These are phyloP conservation scores for Drosophila sturtevanti DNA, from an alignment of 1,140 invertebrate genomes.

Conservation along the genomic window DNA sequence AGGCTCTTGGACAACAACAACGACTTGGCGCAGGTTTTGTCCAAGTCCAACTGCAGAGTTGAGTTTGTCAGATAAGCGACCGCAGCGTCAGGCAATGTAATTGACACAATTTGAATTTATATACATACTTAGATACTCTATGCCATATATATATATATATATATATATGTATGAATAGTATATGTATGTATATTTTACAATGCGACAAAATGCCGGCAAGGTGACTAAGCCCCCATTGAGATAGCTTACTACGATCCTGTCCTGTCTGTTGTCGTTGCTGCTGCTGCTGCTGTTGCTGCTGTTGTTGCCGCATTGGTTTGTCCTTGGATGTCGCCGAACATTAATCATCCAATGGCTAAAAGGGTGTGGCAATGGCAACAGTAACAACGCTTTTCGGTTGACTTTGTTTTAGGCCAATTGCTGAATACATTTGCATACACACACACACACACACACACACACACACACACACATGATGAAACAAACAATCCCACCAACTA, in stretches of 20 bases:
- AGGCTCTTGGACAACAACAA: conserved; percentile 21
- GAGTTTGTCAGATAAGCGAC: conserved; percentile 50
- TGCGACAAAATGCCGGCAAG: conserved; percentile 60
- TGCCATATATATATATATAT: not conserved
- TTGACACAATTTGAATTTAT: conserved; percentile 81
- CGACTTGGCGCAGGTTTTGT: conserved; percentile 55
- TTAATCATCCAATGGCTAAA: conserved; percentile 67
- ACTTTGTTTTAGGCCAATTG: conserved; percentile 56
- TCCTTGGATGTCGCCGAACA: conserved; percentile 72
- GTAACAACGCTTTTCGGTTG: conserved; percentile 29
- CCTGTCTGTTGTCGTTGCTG: too few relatives aligned
- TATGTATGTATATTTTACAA: conserved; percentile 31
- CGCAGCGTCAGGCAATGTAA: conserved; percentile 64
- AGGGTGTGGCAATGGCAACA: conserved; percentile 39
- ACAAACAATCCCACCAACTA: not conserved
- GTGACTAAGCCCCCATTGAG: conserved; percentile 61
- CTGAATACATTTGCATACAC: conserved; percentile 39
- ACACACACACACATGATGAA: conserved; percentile 16
- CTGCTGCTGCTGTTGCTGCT: too few relatives aligned
- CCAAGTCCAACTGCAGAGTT: conserved; percentile 39
- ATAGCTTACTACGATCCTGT: conserved; percentile 27
- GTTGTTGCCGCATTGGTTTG: conserved; percentile 28
- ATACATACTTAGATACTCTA: conserved; percentile 47
- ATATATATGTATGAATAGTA: not conserved
- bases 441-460: conserved; percentile 34